Evolutionary conservation across 2,113 vertebrate genomes (phyloP).

Genomic region (Phyllostomus hastatus): DNA sequence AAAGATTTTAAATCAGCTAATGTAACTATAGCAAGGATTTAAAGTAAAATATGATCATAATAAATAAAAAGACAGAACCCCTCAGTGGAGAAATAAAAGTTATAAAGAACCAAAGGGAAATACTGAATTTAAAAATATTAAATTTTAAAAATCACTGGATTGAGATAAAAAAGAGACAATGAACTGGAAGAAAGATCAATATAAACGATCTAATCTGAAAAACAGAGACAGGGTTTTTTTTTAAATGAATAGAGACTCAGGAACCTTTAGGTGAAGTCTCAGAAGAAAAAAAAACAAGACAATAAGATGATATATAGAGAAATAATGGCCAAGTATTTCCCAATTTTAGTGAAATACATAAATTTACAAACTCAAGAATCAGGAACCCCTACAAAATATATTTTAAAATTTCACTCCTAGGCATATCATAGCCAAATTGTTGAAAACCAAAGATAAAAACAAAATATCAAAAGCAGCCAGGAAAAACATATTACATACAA

Average conservation of each 20-base stretch:
- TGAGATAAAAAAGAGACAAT: background rate
- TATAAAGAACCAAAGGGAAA: background rate
- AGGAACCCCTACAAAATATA: background rate
- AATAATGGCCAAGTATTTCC: background rate
- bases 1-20: constrained; percentile 31
- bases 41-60: constrained; percentile 16
- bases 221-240: background rate
- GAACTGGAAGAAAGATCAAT: background rate
- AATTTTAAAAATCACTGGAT: background rate
- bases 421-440: background rate
- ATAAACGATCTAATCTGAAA: background rate
- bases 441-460: background rate
- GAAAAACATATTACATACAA: background rate
- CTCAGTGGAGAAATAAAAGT: background rate
- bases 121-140: background rate
- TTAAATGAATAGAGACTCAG: background rate
- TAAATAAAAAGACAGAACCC: background rate
- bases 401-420: background rate
- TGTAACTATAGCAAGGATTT: background rate
- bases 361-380: constrained; percentile 12
- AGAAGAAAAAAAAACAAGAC: background rate
- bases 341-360: background rate
- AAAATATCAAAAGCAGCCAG: background rate
- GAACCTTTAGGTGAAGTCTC: background rate
- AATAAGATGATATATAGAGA: background rate